Base-by-base conservation (phyloP, 2,113 vertebrate genomes). In the Ceratotherium simum region DNA sequence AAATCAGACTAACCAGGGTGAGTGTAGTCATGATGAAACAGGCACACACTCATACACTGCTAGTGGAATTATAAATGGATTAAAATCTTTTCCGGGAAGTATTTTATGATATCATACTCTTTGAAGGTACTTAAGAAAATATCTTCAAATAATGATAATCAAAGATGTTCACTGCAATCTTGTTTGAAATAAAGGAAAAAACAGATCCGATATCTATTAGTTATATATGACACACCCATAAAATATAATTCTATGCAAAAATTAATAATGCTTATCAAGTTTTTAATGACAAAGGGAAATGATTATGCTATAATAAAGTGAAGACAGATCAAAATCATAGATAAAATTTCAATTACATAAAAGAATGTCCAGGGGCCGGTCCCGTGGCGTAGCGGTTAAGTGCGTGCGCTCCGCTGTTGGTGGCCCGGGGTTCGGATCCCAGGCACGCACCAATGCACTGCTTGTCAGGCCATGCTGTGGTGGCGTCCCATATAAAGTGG, bases 231-330 rank as follows among this genome's bases (percentile, higher is more conserved):
- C 27, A 86, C 11, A 81, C 10, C 56, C 36, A 75, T 62, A 86
- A 95, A 95, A 92, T 29, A 75, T 11, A 86, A 85, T 11, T 88
- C 8, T 67, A n/a, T 85, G 1, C 39, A 88, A 70, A 75, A 83
- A 62, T 67, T 42, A 79, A 79, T 46, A 82, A 60, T 72, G 33
- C n/a, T 85, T 36, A 84, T 31, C 1, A 93, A 39, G 58, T 75
- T 92, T 79, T 91, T 84, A 94, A 79, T 48, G 88, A 39, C 9
- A 42, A 20, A 82, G 69, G 33, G 70, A 84, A 93, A 79, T 60
- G 7, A 64, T 48, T 76, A 64, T 51, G 21, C 14, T 79, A 31
- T 33, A 91, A 76, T 82, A 84, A 80, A 29, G 9, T 56, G 4
- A 58, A 83, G 31, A 62, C 2, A 58, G 29, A n/a, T 88, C 25